Evolutionary conservation across 2,113 vertebrate species (phyloP), one percentile per base, ranked within the genome.

Genomic region (Zingel zingel): DNA sequence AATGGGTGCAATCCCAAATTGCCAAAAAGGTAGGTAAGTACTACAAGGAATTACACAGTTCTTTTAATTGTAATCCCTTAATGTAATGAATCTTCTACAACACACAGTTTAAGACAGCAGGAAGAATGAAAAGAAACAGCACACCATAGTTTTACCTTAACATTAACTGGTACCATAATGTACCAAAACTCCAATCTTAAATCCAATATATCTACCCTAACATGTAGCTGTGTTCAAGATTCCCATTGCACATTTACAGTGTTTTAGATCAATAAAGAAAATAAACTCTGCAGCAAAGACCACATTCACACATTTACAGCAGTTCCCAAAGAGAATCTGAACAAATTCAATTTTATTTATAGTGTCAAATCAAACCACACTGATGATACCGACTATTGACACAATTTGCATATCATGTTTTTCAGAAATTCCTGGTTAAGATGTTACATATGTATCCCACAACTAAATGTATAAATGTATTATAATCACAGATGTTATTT

Each of bases 291-390:
- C 48, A 53, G 25, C 48, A 64, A 16, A 47, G 5, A 66, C 12
- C 54, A 59, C 13, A 66, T 45, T 48, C 23, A 47, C 23, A 61
- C 25, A 33, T 19, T 58, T 18, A 19, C 15, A 47, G n/a, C 47
- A 65, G 43, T 47, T 27, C 23, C n/a, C n/a, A 3, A 61, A 19
- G 33, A 39, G 39, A 21, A 63, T 63, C 25, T 50, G 15, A 27
- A 30, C 8, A 19, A 67, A n/a, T n/a, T n/a, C n/a, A n/a, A n/a
- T n/a, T n/a, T n/a, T n/a, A n/a, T n/a, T n/a, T n/a, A n/a, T n/a
- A n/a, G n/a, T n/a, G n/a, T n/a, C n/a, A n/a, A n/a, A 67, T 63
- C 13, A 45, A 65, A 66, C 14, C 64, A 66, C 6, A 45, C 39
- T 2, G 39, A 43, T 43, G 9, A 43, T 39, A 39, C 9, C 2